Conservation (phyloP, 2,113 vertebrate genomes). For the Irena cyanogastra region DNA sequence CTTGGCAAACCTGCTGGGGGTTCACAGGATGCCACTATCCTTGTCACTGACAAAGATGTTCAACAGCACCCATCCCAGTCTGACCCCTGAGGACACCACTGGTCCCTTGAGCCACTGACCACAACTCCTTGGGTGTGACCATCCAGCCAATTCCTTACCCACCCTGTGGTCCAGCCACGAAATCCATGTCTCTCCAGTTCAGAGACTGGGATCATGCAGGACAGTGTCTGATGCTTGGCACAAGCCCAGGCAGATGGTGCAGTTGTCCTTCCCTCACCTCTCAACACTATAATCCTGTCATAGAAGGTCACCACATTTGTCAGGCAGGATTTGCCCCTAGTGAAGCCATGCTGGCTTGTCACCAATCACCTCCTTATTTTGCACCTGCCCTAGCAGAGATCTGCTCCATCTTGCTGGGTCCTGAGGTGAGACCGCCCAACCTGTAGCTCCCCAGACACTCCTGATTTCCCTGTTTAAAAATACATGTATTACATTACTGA, state of each 20-base stretch:
- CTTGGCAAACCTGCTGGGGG: background rate
- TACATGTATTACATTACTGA: background rate
- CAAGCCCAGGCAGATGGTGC: background rate
- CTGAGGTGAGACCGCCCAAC: background rate
- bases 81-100: background rate
- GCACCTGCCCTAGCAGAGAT: background rate
- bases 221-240: background rate
- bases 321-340: background rate
- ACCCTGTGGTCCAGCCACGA: too few species aligned
- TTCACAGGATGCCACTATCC: background rate
- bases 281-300: background rate
- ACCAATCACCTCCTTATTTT: background rate
- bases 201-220: background rate
- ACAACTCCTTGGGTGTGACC: background rate
- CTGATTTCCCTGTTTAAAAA: background rate
- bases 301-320: background rate
- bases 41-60: background rate
- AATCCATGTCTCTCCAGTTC: background rate
- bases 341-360: background rate
- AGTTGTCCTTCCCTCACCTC: background rate
- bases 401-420: background rate
- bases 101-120: background rate
- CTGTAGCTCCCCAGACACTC: background rate
- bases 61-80: background rate
- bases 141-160: background rate